phyloP scores from a whole-genome alignment of 2,888 invertebrate species.

The Campoletis raptor region DNA sequence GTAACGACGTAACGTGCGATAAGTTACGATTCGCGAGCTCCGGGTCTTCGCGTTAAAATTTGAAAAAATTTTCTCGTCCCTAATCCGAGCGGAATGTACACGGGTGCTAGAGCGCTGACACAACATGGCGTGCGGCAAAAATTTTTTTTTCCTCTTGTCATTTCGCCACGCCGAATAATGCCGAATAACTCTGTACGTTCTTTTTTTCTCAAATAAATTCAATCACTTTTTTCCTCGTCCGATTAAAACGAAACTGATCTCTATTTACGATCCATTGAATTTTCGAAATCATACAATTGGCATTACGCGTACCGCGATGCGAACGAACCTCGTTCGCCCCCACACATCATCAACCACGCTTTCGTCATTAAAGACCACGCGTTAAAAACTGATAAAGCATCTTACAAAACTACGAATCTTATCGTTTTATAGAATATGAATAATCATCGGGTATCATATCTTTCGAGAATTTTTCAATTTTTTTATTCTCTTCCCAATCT shows the following conservation, averaged over 20 bases:
- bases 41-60: conserved; percentile 31
- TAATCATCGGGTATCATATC: not conserved
- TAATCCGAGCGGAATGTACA: conserved; percentile 71
- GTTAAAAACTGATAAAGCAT: conserved; percentile 25
- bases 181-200: not conserved
- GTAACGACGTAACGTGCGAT: conserved; percentile 19
- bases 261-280: not conserved
- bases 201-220: not conserved
- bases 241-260: not conserved
- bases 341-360: conserved; percentile 55
- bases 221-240: not conserved
- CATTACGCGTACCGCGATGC: conserved; percentile 12
- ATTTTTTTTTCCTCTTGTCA: conserved; percentile 75
- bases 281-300: conserved; percentile 21
- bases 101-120: conserved; percentile 84
- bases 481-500: conserved; percentile 6
- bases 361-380: conserved; percentile 50
- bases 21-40: conserved; percentile 18
- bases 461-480: conserved; percentile 2
- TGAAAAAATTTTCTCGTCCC: conserved; percentile 39
- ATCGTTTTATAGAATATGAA: not conserved
- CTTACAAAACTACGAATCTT: not conserved
- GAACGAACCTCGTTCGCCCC: conserved; percentile 20
- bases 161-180: conserved; percentile 71
- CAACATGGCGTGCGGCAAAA: conserved; percentile 86